phyloP scores from a whole-genome alignment of 2,113 vertebrate genomes.

The Salvelinus fontinalis region DNA sequence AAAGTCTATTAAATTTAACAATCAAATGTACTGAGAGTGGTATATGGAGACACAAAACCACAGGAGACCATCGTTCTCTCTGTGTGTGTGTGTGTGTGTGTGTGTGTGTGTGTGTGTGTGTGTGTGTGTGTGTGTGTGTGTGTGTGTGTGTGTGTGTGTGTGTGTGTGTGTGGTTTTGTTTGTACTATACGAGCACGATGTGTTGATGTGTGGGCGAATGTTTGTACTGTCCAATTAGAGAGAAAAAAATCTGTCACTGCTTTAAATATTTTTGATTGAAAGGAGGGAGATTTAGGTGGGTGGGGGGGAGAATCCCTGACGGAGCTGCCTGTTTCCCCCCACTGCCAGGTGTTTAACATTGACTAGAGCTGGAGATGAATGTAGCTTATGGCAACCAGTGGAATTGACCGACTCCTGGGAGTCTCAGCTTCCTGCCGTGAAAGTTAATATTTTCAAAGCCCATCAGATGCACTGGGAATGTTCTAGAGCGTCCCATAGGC shows the following conservation, averaged over 20 bases:
- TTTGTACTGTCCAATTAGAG: conserved; percentile 62
- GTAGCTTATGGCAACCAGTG: conserved; percentile 80
- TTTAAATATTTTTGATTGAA: conserved; percentile 75
- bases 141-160: conserved; percentile 18
- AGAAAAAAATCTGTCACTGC: conserved; percentile 58
- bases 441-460: conserved; percentile 89
- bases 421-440: conserved; percentile 82
- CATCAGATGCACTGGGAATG: conserved; percentile 77
- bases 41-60: conserved; percentile 62
- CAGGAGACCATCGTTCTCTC: conserved; percentile 58
- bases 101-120: conserved; percentile 48
- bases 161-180: conserved; percentile 16
- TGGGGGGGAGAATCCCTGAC: conserved; percentile 61
- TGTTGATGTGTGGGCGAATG: conserved; percentile 47
- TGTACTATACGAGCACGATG: conserved; percentile 18
- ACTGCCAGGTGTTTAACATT: conserved; percentile 87
- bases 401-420: conserved; percentile 80
- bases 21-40: conserved; percentile 72
- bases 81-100: conserved; percentile 23
- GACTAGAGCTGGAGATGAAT: conserved; percentile 82
- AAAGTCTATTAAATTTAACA: conserved; percentile 65
- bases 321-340: conserved; percentile 75
- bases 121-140: conserved; percentile 23
- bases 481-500: conserved; percentile 76
- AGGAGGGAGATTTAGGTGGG: conserved; percentile 38